These are phyloP conservation scores for Phylloscopus collybita DNA, from an alignment of 2,797 vertebrate species.

Conservation along the genomic window DNA sequence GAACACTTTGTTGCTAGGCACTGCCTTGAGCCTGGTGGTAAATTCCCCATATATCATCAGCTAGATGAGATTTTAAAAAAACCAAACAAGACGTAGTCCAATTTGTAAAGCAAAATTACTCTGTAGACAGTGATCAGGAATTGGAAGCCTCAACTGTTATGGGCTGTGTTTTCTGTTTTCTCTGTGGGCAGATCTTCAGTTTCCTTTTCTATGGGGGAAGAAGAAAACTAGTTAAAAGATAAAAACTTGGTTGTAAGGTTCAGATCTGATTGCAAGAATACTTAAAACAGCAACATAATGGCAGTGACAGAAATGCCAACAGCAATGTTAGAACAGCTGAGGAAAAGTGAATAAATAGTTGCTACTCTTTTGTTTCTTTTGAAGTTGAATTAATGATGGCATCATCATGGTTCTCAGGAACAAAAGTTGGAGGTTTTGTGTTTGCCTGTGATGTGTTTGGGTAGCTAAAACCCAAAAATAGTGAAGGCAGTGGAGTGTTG, in stretches of 20 bases:
- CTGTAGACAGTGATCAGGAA: background rate
- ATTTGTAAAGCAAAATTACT: background rate
- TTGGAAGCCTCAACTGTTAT: background rate
- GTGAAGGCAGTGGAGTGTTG: background rate
- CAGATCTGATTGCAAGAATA: background rate
- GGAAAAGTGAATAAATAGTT: background rate
- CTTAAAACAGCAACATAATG: background rate
- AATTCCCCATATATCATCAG: background rate
- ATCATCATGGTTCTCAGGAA: background rate
- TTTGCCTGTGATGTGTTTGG: background rate
- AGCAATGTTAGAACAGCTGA: background rate
- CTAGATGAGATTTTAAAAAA: background rate
- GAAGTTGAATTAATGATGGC: background rate
- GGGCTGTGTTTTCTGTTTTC: background rate
- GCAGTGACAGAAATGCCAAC: background rate
- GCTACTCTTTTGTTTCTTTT: background rate
- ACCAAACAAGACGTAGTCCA: background rate
- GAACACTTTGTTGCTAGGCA: conserved; percentile 35
- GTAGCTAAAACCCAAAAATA: background rate
- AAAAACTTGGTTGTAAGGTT: background rate
- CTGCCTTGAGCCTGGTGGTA: background rate
- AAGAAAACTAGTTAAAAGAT: background rate
- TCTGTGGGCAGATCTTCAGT: background rate
- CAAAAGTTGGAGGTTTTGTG: background rate
- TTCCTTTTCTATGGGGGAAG: background rate